phyloP scores from a whole-genome alignment of 2,888 invertebrate genomes.

The Phorcus lineatus region DNA sequence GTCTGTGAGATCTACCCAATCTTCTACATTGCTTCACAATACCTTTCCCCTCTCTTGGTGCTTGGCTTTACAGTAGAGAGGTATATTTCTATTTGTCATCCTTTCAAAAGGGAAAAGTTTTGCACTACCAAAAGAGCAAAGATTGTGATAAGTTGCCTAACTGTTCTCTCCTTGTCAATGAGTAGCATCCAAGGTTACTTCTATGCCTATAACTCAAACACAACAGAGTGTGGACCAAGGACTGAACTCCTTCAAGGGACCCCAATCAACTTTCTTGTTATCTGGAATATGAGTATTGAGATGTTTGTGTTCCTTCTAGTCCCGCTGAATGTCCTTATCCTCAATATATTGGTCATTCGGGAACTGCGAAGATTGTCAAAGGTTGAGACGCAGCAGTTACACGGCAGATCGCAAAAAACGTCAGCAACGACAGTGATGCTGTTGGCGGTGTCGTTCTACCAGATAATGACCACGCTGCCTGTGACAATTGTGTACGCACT shows the following conservation, averaged over 20 bases:
- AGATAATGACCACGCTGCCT: slow-evolving; percentile 72
- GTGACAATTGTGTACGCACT: slow-evolving; percentile 68
- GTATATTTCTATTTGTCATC: slow-evolving; percentile 74
- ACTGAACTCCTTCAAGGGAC: slow-evolving; percentile 51
- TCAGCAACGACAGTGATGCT: slow-evolving; percentile 74
- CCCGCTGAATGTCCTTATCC: slow-evolving; percentile 70
- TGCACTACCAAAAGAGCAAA: slow-evolving; percentile 70
- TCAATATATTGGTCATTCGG: slow-evolving; percentile 72
- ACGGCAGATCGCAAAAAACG: slow-evolving; percentile 55
- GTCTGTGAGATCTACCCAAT: slow-evolving; percentile 72
- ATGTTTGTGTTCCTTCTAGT: slow-evolving; percentile 71
- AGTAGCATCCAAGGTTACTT: slow-evolving; percentile 72
- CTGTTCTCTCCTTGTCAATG: slow-evolving; percentile 58
- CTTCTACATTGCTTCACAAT: slow-evolving; percentile 70
- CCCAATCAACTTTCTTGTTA: slow-evolving; percentile 62
- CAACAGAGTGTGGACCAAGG: slow-evolving; percentile 56
- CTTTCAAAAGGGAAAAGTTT: slow-evolving; percentile 69
- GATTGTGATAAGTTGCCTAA: slow-evolving; percentile 62
- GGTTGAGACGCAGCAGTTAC: slow-evolving; percentile 54
- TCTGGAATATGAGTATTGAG: slow-evolving; percentile 73
- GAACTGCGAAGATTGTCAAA: slow-evolving; percentile 65
- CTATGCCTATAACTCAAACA: slow-evolving; percentile 55
- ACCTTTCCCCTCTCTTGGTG: slow-evolving; percentile 72
- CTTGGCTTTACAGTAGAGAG: slow-evolving; percentile 74
- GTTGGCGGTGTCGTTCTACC: slow-evolving; percentile 73